Conservation (phyloP, 2,113 vertebrate genomes). For the Cyphomyrus discorhynchus region DNA sequence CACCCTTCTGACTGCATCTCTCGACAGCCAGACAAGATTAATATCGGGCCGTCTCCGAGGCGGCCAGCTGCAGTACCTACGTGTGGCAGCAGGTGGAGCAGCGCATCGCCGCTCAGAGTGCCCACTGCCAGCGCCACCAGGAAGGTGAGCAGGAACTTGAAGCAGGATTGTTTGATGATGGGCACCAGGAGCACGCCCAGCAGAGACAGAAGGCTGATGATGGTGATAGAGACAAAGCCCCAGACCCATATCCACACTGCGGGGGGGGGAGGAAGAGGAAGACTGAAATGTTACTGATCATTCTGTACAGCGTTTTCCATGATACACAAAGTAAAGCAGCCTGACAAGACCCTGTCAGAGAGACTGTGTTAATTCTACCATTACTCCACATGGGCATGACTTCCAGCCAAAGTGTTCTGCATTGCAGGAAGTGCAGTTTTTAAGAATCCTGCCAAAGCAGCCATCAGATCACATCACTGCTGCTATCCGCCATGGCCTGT, state of each 20-base stretch:
- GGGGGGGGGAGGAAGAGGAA: slow-evolving; percentile 18
- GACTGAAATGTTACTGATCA: not conserved
- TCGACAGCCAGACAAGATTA: not conserved
- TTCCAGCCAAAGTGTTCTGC: not conserved
- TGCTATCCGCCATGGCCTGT: not conserved
- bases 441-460: not conserved
- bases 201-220: slow-evolving; percentile 95
- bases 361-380: not conserved
- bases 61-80: slow-evolving; percentile 58
- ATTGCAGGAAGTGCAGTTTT: not conserved
- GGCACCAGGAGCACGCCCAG: slow-evolving; percentile 90
- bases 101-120: slow-evolving; percentile 93
- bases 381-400: not conserved
- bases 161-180: slow-evolving; percentile 95
- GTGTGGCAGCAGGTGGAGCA: slow-evolving; percentile 93
- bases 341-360: not conserved
- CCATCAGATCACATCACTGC: not conserved
- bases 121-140: slow-evolving; percentile 95
- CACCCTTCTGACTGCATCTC: not conserved
- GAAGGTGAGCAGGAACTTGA: slow-evolving; percentile 98
- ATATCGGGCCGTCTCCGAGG: not conserved
- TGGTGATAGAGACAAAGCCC: slow-evolving; percentile 93
- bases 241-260: slow-evolving; percentile 89
- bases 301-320: not conserved
- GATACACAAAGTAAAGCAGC: not conserved